Percentiles rank a stretch among this genome's conserved stretches.
Evolutionary conservation across 2,888 invertebrate genomes (phyloP).

Genomic region (Petrophora chlorosata): DNA sequence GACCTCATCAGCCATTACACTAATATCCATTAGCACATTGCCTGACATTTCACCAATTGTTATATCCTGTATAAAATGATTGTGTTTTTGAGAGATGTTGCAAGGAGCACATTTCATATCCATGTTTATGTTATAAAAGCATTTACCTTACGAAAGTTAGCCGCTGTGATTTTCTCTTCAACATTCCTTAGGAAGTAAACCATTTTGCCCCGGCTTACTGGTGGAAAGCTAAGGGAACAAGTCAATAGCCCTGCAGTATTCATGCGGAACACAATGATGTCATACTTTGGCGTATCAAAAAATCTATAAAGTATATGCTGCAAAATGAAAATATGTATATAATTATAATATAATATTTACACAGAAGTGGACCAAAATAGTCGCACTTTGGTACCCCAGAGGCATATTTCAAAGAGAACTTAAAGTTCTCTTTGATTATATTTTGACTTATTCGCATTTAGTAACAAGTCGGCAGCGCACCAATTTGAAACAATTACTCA

Average conservation of each 20-base stretch:
- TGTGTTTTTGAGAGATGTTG: not conserved
- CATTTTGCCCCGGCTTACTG: constrained; percentile 85
- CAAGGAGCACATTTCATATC: too few relatives aligned
- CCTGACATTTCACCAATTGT: constrained; percentile 89
- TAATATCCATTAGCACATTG: constrained; percentile 87
- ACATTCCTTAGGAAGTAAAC: constrained; percentile 90
- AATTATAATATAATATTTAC: not conserved
- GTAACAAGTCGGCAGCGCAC: too few relatives aligned
- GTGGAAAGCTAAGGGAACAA: constrained; percentile 85
- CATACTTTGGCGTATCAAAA: constrained; percentile 66
- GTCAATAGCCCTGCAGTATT: constrained; percentile 86
- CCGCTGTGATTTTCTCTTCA: constrained; percentile 84
- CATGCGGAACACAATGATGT: constrained; percentile 84
- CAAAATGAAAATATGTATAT: constrained; percentile 29
- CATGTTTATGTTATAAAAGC: too few relatives aligned
- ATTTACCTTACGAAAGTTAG: constrained; percentile 77
- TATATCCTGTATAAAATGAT: constrained; percentile 62
- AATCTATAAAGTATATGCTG: constrained; percentile 70
- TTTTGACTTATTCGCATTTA: too few relatives aligned
- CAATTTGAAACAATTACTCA: too few relatives aligned
- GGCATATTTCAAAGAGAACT: too few relatives aligned
- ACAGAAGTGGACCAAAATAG: too few relatives aligned
- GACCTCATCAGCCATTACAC: constrained; percentile 87
- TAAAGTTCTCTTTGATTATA: too few relatives aligned
- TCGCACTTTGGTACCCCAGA: too few relatives aligned